phyloP scores from a whole-genome alignment of 2,888 invertebrate genomes.

The Hymenopus coronatus region DNA sequence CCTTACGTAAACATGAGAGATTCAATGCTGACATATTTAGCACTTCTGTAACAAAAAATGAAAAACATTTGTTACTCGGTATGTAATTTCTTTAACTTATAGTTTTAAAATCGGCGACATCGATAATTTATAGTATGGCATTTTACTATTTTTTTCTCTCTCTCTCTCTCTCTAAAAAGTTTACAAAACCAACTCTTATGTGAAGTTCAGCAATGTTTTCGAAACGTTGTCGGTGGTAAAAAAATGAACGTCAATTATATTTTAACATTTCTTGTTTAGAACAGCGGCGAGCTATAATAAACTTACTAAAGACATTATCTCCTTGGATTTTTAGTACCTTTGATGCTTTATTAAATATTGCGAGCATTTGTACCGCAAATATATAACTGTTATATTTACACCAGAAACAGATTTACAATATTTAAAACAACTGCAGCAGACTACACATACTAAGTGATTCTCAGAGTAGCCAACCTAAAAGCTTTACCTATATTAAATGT shows the following conservation, averaged over 20 bases:
- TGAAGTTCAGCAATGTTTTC: background rate
- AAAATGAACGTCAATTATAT: background rate
- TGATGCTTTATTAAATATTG: background rate
- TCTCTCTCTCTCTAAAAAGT: too few relatives aligned
- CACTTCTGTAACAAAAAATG: background rate
- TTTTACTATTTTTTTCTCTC: background rate
- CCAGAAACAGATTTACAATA: background rate
- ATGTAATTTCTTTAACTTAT: too few relatives aligned
- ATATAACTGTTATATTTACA: background rate
- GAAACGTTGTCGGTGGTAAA: background rate
- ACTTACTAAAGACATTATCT: background rate
- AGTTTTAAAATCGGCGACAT: too few relatives aligned
- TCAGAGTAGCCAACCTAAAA: background rate
- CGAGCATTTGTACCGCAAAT: background rate
- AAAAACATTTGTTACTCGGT: background rate
- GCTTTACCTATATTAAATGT: too few relatives aligned
- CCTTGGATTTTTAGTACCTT: background rate
- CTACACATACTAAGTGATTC: too few relatives aligned
- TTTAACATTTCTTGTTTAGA: background rate
- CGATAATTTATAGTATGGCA: too few relatives aligned
- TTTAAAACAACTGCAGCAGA: background rate
- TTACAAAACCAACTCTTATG: background rate
- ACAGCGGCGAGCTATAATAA: background rate
- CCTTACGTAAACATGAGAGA: background rate
- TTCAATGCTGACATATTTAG: constrained; percentile 15